These are phyloP conservation scores for Hyalella azteca DNA, from an alignment of 2,888 invertebrate species.

Conservation along the genomic window DNA sequence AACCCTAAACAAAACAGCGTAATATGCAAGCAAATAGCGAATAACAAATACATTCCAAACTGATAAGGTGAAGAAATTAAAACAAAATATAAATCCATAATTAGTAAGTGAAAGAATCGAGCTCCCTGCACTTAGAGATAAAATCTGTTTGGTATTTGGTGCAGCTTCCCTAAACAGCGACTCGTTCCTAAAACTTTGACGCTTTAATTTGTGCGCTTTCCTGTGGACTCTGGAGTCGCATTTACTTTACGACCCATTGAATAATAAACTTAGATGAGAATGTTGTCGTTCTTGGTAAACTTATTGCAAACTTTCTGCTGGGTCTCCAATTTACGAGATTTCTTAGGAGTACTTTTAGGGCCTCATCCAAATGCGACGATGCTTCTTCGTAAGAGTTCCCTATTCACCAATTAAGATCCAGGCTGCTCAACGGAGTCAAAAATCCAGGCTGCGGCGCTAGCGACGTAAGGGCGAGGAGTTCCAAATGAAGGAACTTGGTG, in stretches of 20 bases:
- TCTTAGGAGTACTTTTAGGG: constrained; percentile 8
- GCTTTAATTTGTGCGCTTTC: constrained; percentile 6
- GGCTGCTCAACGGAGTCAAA: too few species aligned
- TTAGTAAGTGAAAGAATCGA: too few species aligned
- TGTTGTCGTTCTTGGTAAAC: background rate
- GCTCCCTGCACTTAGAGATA: too few species aligned
- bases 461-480: background rate
- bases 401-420: too few species aligned
- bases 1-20: too few species aligned
- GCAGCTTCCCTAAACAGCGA: background rate
- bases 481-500: too few species aligned
- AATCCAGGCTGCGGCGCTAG: background rate
- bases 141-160: constrained; percentile 2
- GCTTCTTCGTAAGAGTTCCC: too few species aligned
- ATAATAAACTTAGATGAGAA: constrained; percentile 36
- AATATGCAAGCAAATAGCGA: too few species aligned
- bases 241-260: constrained; percentile 31
- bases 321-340: background rate
- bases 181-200: background rate
- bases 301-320: constrained; percentile 12
- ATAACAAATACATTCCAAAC: too few species aligned
- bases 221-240: background rate
- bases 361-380: background rate
- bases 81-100: too few species aligned
- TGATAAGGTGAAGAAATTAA: too few species aligned